A percentile compares a stretch with the other conserved stretches of the same genome.
phyloP scores from a whole-genome alignment of 2,113 vertebrate species.

The Capreolus pygargus region DNA sequence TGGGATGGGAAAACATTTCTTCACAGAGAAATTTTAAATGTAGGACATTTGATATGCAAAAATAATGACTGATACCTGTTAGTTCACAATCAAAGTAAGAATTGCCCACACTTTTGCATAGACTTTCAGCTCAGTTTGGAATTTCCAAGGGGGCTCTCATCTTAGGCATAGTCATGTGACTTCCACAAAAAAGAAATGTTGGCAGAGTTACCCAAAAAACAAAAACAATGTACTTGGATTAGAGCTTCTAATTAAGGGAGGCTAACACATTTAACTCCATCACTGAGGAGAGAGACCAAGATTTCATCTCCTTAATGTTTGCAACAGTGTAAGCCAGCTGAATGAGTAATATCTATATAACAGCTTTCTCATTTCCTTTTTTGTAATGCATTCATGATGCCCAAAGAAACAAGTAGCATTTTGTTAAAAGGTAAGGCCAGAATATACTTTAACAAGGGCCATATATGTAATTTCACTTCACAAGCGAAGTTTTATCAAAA shows the following conservation, averaged over 20 bases:
- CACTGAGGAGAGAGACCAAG: slow-evolving; percentile 21
- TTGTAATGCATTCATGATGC: background rate
- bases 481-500: slow-evolving; percentile 24
- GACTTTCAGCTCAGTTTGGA: background rate
- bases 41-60: background rate
- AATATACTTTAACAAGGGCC: slow-evolving; percentile 26
- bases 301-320: slow-evolving; percentile 34
- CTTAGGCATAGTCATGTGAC: background rate
- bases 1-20: background rate
- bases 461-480: background rate
- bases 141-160: background rate
- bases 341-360: background rate
- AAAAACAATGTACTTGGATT: slow-evolving; percentile 27
- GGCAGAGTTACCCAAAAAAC: background rate
- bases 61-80: background rate
- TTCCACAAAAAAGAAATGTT: background rate
- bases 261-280: slow-evolving; percentile 46
- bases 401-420: slow-evolving; percentile 3
- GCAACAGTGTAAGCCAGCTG: background rate
- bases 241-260: slow-evolving; percentile 25
- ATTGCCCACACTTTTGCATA: background rate
- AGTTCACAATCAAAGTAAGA: background rate
- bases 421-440: background rate
- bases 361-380: slow-evolving; percentile 35
- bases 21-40: background rate